phyloP scores from a whole-genome alignment of 2,888 invertebrate species.

The Lasioglossum vierecki region DNA sequence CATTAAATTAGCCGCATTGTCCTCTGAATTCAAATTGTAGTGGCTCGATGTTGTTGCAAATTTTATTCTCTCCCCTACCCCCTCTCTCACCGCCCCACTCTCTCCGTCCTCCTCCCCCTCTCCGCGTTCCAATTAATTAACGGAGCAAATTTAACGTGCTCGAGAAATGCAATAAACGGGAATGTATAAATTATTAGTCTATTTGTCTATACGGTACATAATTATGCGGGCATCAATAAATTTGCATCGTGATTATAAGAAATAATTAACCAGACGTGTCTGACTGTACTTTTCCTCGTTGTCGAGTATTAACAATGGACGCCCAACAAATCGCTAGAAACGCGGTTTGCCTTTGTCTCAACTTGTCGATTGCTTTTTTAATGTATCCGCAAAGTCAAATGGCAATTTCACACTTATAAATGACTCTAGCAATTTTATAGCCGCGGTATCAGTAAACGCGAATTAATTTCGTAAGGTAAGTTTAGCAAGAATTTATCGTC shows the following conservation, averaged over 20 bases:
- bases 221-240: constrained; percentile 21
- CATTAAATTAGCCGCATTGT: constrained; percentile 21
- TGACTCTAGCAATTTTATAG: neutral
- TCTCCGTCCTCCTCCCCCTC: neutral
- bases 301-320: neutral
- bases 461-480: neutral
- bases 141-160: constrained; percentile 30
- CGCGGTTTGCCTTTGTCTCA: accelerated
- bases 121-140: constrained; percentile 39
- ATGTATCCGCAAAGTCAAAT: no score
- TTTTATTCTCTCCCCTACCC: constrained; percentile 27
- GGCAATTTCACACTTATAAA: no score
- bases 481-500: neutral
- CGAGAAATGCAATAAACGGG: constrained; percentile 34
- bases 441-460: neutral
- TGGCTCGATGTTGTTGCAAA: constrained; percentile 25
- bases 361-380: neutral
- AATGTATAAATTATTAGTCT: constrained; percentile 44
- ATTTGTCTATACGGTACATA: constrained; percentile 24
- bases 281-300: neutral
- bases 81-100: neutral
- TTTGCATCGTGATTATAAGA: constrained; percentile 15
- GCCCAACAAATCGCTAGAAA: neutral
- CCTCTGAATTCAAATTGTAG: neutral
- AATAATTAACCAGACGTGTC: constrained; percentile 18